Conservation (phyloP, 2,797 vertebrate species). For the Crax fasciolata region DNA sequence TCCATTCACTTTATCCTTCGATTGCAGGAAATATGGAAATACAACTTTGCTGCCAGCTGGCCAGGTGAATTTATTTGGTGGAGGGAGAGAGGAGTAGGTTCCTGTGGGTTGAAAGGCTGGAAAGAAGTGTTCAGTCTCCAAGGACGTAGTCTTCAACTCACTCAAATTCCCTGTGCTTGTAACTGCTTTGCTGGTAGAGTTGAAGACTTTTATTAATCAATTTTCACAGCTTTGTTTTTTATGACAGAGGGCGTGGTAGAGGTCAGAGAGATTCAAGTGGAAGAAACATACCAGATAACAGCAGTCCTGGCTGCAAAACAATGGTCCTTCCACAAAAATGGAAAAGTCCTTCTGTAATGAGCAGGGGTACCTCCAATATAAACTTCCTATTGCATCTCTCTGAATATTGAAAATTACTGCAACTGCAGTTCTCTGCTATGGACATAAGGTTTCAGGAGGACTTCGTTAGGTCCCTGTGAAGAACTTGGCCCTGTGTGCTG, state of each 20-base stretch:
- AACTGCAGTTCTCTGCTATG: not conserved
- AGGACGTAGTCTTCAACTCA: slow-evolving; percentile 5
- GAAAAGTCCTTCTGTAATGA: not conserved
- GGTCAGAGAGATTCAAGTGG: slow-evolving; percentile 72
- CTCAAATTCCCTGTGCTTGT: not conserved
- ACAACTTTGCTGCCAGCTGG: not conserved
- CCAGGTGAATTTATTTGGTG: slow-evolving; percentile 35
- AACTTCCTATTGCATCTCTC: not conserved
- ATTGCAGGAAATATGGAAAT: not conserved
- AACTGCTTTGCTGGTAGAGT: slow-evolving; percentile 38
- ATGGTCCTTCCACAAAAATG: slow-evolving; percentile 50
- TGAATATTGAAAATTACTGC: not conserved
- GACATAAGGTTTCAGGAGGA: not conserved
- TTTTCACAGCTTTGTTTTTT: slow-evolving; percentile 61
- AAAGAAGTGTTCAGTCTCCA: not conserved
- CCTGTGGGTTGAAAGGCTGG: not conserved
- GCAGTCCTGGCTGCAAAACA: slow-evolving; percentile 23
- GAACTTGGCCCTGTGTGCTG: not conserved
- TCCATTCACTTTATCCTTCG: slow-evolving; percentile 25
- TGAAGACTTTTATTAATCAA: slow-evolving; percentile 54
- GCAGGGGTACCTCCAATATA: not conserved
- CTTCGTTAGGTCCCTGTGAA: not conserved
- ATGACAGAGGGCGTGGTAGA: slow-evolving; percentile 67
- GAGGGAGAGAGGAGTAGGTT: not conserved
- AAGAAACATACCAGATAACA: slow-evolving; percentile 57